Conservation (phyloP, 35 echinoderm and acorn worm genomes). For the Patiria miniata region DNA sequence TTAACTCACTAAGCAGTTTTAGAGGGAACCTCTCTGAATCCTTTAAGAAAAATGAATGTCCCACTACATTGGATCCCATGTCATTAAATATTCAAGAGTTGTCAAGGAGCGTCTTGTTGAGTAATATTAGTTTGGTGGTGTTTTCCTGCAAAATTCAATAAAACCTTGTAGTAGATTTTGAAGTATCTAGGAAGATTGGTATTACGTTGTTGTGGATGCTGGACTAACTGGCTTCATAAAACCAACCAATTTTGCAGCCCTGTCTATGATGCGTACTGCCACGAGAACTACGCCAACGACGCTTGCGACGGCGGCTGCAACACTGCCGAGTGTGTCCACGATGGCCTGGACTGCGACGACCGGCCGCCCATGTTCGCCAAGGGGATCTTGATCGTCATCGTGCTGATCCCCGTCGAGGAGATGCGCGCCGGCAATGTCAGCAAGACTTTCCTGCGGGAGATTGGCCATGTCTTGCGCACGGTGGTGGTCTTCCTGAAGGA, state of each 20-base stretch:
- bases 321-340: slow-evolving; percentile 48
- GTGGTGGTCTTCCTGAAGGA: slow-evolving; percentile 51
- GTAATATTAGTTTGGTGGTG: too few species aligned
- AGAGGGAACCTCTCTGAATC: too few species aligned
- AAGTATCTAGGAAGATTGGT: too few species aligned
- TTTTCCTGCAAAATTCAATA: too few species aligned
- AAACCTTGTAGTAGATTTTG: too few species aligned
- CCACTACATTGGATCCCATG: too few species aligned
- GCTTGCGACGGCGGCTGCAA: slow-evolving; percentile 56
- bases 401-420: slow-evolving; percentile 24
- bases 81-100: too few species aligned
- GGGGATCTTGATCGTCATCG: slow-evolving; percentile 50
- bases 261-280: slow-evolving; percentile 54
- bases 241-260: background rate
- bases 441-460: slow-evolving; percentile 50
- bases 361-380: slow-evolving; percentile 38
- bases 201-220: too few species aligned
- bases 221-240: too few species aligned
- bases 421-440: slow-evolving; percentile 36
- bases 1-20: too few species aligned
- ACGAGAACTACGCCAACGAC: slow-evolving; percentile 51
- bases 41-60: too few species aligned
- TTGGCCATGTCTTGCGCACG: slow-evolving; percentile 50
- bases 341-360: slow-evolving; percentile 69
- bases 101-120: too few species aligned